phyloP scores from a whole-genome alignment of 2,797 vertebrate species.

The Astyanax mexicanus region DNA sequence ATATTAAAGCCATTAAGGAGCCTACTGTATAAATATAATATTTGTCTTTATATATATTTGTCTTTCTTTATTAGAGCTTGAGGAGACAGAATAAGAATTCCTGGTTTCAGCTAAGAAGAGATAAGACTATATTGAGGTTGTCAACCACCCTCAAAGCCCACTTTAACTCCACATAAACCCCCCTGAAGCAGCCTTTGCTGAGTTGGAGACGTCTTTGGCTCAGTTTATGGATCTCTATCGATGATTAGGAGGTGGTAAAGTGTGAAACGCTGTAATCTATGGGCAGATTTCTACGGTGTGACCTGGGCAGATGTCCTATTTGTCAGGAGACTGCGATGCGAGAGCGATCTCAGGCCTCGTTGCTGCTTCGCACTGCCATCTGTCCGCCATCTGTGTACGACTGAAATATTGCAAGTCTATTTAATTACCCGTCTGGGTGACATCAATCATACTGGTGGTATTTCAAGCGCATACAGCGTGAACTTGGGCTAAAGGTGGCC shows the following conservation, averaged over 20 bases:
- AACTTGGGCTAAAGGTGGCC: conserved; percentile 12
- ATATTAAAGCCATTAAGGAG: too few relatives aligned
- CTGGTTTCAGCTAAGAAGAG: too few relatives aligned
- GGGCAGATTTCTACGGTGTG: conserved; percentile 21
- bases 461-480: not conserved
- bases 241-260: conserved; percentile 43
- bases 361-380: conserved; percentile 43
- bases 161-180: too few relatives aligned
- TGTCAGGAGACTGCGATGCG: conserved; percentile 18
- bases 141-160: too few relatives aligned
- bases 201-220: not conserved
- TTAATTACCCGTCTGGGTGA: conserved; percentile 44
- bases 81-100: too few relatives aligned
- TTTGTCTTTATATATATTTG: too few relatives aligned
- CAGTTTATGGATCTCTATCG: not conserved
- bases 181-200: too few relatives aligned
- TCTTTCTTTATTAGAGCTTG: too few relatives aligned
- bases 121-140: too few relatives aligned
- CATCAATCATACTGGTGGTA: conserved; percentile 30
- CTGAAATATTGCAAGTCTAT: conserved; percentile 44
- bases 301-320: conserved; percentile 29
- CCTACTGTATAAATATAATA: too few relatives aligned
- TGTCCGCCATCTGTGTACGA: conserved; percentile 54
- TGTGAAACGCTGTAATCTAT: conserved; percentile 34
- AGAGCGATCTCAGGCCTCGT: conserved; percentile 37